A percentile compares a stretch with the other conserved stretches of the same genome.
phyloP scores from a whole-genome alignment of 2,797 vertebrate genomes.

The Macrochelys suwanniensis region DNA sequence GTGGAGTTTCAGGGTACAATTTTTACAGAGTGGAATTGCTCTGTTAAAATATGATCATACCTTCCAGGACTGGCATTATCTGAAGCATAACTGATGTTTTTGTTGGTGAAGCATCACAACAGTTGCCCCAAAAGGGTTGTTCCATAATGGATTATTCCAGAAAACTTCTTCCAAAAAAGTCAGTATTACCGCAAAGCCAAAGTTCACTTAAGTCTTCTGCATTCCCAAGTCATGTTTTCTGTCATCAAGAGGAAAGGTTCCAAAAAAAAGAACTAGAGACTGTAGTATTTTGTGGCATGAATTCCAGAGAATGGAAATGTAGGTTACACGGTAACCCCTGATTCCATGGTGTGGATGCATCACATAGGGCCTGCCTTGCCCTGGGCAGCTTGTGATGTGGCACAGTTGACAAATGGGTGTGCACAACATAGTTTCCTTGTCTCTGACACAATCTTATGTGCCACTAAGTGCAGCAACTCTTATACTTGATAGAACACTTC shows the following conservation, averaged over 20 bases:
- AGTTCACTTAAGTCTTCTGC: background rate
- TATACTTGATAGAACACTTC: background rate
- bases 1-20: background rate
- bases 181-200: background rate
- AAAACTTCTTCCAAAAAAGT: background rate
- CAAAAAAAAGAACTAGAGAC: background rate
- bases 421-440: rapidly evolving
- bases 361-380: background rate
- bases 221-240: background rate
- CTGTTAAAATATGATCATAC: background rate
- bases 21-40: background rate
- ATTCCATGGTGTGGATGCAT: rapidly evolving
- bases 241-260: background rate
- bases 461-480: background rate
- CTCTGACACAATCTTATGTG: background rate
- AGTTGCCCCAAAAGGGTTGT: rapidly evolving
- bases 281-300: background rate
- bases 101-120: background rate
- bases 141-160: background rate
- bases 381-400: background rate
- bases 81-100: background rate
- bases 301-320: background rate
- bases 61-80: background rate
- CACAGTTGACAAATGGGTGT: background rate
- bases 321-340: background rate